Evolutionary conservation across 2,888 invertebrate genomes (phyloP).

Genomic region (Lamellibrachia columna): DNA sequence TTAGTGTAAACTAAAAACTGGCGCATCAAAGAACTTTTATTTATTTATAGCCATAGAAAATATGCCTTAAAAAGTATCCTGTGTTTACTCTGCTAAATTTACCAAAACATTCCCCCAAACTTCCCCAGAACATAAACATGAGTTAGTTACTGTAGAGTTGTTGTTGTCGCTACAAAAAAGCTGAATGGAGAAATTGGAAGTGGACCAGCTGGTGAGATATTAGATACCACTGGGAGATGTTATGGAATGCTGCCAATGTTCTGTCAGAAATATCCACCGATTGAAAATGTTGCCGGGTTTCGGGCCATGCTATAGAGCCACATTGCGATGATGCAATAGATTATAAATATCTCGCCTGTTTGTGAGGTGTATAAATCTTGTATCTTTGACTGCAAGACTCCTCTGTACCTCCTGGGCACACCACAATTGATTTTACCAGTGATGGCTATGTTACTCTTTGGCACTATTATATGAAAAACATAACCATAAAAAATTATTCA

Average conservation of each 20-base stretch:
- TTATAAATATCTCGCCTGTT: background rate
- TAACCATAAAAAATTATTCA: too few species aligned
- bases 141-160: background rate
- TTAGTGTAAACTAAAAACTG: too few species aligned
- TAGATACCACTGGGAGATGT: too few species aligned
- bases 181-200: background rate
- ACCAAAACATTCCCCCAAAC: background rate
- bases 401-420: too few species aligned
- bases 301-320: background rate
- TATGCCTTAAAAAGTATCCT: background rate
- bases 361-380: background rate
- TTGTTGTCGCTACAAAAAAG: background rate
- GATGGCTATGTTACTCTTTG: too few species aligned
- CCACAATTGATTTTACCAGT: too few species aligned
- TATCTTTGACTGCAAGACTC: too few species aligned
- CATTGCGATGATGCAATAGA: background rate
- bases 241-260: too few species aligned
- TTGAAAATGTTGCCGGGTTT: background rate
- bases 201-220: background rate
- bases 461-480: too few species aligned
- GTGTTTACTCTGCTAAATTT: background rate
- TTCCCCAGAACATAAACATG: background rate
- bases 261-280: background rate
- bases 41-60: background rate
- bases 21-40: too few species aligned